Base-by-base conservation (phyloP, 2,797 vertebrate genomes). In the Gymnothorax javanicus region DNA sequence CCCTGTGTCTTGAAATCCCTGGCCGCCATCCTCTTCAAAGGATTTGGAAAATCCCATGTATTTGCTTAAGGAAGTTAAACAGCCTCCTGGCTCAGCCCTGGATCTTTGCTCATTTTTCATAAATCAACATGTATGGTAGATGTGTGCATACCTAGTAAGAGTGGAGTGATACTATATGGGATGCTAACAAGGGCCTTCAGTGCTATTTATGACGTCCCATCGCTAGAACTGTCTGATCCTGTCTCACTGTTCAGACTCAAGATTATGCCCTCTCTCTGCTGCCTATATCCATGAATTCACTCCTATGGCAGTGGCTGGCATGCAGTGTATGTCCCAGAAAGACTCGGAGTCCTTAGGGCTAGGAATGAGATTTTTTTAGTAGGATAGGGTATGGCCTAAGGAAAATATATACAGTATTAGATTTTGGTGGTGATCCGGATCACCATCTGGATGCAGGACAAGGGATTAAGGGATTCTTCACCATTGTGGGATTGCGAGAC, bases 61-160 rank as follows among this genome's bases (percentile, higher is more conserved):
- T 79, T 79, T 79, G 33, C 75, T 52, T 13, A 79, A 20, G 75
- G 75, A 79, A 79, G 75, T 79, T 54, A 20, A 54, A 79, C 33
- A 50, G 75, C 75, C 52, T 79, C 75, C 75, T 54, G 75, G 43
- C 27, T 75, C 71, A 43, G 71, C 9, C 71, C 71, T 75, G 71
- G 71, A 75, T 75, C 71, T 33, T 54, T 52, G 75, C 75, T 52
- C 43, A 52, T 54, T 79, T 79, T 12, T 33, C 71, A 75, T 75
- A 75, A 79, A 79, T 52, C 33, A 52, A 23, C 75, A 52, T 50
- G 23, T 52, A 75, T 33, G 71, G 71, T 75, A 75, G 33, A 75
- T 75, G 12, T 20, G 75, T 15, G 17, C 15, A 9, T 79, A 50
- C 15, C 75, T 79, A 50, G 43, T 54, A 23, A 79, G 75, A 79